Percentiles rank a stretch among this genome's conserved stretches.
These are phyloP conservation scores for Neodon shergylaensis DNA, from an alignment of 2,113 vertebrate genomes.

Conservation along the genomic window DNA sequence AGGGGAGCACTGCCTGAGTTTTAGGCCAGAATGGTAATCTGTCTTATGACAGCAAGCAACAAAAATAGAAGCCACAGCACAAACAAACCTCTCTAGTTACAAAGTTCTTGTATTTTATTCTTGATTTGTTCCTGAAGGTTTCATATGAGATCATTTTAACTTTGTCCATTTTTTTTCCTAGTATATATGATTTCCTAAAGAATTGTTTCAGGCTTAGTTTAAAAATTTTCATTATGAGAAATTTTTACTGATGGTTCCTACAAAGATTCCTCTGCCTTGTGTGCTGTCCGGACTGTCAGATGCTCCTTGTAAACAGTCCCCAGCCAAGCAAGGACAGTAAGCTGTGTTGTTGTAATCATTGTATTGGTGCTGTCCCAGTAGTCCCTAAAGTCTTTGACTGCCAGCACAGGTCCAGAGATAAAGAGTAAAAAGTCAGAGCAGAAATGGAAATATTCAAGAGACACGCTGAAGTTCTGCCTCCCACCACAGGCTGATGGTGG, in stretches of 20 bases:
- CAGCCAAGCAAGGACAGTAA: neutral
- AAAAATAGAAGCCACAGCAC: neutral
- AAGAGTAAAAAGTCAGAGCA: neutral
- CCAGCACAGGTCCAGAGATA: neutral
- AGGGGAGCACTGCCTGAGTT: neutral
- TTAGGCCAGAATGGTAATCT: neutral
- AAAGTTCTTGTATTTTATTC: neutral
- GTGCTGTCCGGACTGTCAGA: neutral
- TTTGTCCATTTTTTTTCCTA: neutral
- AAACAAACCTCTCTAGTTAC: neutral
- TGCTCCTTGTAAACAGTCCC: neutral
- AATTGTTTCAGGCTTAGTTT: too few species aligned
- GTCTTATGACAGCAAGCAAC: neutral
- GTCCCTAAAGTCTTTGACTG: neutral
- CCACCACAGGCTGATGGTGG: neutral
- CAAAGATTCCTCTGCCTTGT: neutral
- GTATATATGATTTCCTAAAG: neutral
- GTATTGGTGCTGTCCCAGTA: neutral
- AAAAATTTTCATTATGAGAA: neutral
- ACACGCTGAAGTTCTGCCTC: neutral
- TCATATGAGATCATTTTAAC: neutral
- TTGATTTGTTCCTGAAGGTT: neutral
- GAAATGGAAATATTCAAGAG: neutral
- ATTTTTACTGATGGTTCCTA: neutral
- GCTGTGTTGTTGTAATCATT: neutral